These are phyloP conservation scores for Siniperca chuatsi DNA, from an alignment of 2,113 vertebrate species.

Conservation along the genomic window DNA sequence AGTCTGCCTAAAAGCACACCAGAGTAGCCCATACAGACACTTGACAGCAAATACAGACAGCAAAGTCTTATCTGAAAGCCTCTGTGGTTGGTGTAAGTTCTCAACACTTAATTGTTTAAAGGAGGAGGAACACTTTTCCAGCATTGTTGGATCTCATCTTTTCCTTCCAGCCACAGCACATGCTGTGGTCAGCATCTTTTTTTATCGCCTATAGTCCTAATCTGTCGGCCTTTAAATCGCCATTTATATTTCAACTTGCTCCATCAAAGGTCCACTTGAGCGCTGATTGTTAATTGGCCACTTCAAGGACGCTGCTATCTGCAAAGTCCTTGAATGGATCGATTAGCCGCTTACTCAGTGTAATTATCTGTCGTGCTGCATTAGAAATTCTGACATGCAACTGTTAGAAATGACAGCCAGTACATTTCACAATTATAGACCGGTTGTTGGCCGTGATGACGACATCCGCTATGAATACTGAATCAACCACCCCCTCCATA, in stretches of 20 bases:
- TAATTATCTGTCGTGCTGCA: conserved; percentile 66
- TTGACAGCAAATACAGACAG: conserved; percentile 12
- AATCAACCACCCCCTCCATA: conserved; percentile 8
- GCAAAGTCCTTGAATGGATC: conserved; percentile 76
- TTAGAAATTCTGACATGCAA: conserved; percentile 65
- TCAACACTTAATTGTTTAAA: conserved; percentile 23
- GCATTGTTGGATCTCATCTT: conserved; percentile 29
- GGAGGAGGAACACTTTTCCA: conserved; percentile 26
- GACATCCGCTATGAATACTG: conserved; percentile 51
- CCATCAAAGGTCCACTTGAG: conserved; percentile 57
- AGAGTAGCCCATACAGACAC: conserved; percentile 19
- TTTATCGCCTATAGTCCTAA: conserved; percentile 33
- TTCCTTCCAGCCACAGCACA: background rate
- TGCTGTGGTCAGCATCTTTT: conserved; percentile 66
- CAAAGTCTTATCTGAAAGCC: conserved; percentile 21
- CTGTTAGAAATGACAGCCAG: conserved; percentile 69
- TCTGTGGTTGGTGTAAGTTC: conserved; percentile 8
- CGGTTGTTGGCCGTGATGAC: conserved; percentile 58
- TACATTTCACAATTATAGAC: conserved; percentile 74
- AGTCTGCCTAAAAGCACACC: conserved; percentile 25
- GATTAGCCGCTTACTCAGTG: conserved; percentile 72
- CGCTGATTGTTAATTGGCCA: conserved; percentile 69
- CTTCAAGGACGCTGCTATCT: conserved; percentile 71
- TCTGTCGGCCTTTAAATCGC: conserved; percentile 44
- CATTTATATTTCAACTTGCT: conserved; percentile 66